Evolutionary conservation across 2,113 vertebrate species (phyloP).

Genomic region (Amphilophus citrinellus): DNA sequence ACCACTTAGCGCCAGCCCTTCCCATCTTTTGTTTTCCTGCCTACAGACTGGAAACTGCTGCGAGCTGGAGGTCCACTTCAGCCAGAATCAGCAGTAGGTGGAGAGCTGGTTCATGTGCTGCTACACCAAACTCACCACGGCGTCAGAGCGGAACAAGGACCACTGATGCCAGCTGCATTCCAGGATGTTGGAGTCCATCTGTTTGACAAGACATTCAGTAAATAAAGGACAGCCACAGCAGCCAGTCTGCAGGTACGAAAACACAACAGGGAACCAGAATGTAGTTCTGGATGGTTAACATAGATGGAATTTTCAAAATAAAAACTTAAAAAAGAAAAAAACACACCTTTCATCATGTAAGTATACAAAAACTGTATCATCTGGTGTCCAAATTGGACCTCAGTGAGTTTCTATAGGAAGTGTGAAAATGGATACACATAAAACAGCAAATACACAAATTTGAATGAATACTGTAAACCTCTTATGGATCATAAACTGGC

Average conservation of each 20-base stretch:
- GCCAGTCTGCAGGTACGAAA: background rate
- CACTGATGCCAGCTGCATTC: background rate
- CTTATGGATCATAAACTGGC: background rate
- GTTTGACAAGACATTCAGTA: background rate
- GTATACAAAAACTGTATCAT: background rate
- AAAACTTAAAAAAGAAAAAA: background rate
- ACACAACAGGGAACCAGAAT: background rate
- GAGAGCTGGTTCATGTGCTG: background rate
- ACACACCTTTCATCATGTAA: background rate
- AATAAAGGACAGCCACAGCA: no score
- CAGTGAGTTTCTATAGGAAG: background rate
- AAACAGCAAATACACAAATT: slow-evolving; percentile 4
- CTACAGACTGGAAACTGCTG: background rate
- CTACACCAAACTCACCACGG: rapidly evolving
- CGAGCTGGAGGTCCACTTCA: background rate
- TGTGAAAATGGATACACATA: slow-evolving; percentile 2
- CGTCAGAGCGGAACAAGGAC: background rate
- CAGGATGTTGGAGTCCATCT: background rate
- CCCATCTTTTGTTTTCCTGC: background rate
- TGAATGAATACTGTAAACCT: background rate
- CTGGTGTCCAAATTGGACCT: background rate
- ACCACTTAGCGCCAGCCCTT: background rate
- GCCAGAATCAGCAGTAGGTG: background rate
- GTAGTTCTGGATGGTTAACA: background rate
- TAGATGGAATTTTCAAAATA: background rate